Conservation (phyloP, 35 echinoderm and acorn worm species). For the Amphiura filiformis region DNA sequence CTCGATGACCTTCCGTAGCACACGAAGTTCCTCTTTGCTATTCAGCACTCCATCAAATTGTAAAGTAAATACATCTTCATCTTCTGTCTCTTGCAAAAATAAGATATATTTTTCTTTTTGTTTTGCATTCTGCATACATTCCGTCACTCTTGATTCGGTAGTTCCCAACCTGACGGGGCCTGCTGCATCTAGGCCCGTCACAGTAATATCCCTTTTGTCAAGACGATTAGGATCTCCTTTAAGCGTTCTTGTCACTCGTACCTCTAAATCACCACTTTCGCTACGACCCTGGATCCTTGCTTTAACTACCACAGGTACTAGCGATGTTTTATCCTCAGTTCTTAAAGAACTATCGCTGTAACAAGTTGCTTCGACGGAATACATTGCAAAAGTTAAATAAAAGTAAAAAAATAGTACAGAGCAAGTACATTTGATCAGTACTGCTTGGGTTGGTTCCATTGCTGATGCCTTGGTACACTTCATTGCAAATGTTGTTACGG, state of each 20-base stretch:
- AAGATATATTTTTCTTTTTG: background rate
- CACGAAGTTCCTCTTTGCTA: background rate
- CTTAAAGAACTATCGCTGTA: background rate
- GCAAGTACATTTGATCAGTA: background rate
- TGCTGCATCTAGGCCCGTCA: background rate
- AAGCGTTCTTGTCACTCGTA: background rate
- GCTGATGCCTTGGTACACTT: background rate
- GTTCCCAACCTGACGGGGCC: background rate
- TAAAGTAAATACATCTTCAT: background rate
- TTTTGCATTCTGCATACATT: conserved; percentile 3
- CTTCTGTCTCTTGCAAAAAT: background rate
- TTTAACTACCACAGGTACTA: background rate
- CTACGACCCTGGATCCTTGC: background rate
- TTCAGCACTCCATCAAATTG: background rate
- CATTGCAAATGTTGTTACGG: background rate
- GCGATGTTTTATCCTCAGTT: background rate
- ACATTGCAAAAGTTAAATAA: background rate
- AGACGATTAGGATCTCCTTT: background rate
- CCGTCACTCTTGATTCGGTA: background rate
- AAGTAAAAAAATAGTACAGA: background rate
- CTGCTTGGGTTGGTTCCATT: background rate
- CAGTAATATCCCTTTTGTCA: background rate
- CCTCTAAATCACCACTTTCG: background rate
- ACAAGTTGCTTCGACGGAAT: background rate
- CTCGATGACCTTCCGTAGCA: background rate